Base-by-base conservation (phyloP, 2,113 vertebrate genomes). In the Gavialis gangeticus region DNA sequence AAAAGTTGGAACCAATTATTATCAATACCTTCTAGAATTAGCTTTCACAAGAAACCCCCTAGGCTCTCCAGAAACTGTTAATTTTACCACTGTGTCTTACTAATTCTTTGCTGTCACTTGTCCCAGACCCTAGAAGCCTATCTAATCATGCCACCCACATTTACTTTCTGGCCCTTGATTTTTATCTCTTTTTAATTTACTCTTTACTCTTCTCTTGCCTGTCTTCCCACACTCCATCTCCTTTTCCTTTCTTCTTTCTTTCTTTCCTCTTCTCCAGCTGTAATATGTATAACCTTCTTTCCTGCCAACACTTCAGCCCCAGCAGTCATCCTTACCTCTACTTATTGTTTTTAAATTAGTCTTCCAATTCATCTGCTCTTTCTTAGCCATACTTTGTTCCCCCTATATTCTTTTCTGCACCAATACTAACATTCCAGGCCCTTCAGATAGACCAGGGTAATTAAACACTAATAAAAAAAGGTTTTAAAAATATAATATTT, bases 401-500 rank as follows among this genome's bases (percentile, higher is more conserved):
- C 86, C 27, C 67, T 4, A 14, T 5, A 30, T 34, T 63, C 79
- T 73, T 34, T 77, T 80, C 67, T 76, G 56, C 18, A 22, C 25
- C 0, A 3, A 82, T 0, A 12, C 25, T 28, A 93, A 79, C 13
- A 5, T 19, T 19, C 54, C 79, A 56, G 21, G 75, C 16, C 69
- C 18, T 66, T 62, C 79, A 88, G 71, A 88, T 24, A 71, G 46
- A 75, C 54, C 54, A 64, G 69, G 66, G 18, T 21, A n/a, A 90
- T 81, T 71, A 90, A 93, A 90, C 12, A 81, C 88, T 82, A 90
- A 69, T 11, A 80, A 92, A 85, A 13, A 3, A 59, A 84, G 78
- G 27, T 80, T 92, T 94, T 82, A 88, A 94, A 79, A 12, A 64
- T 81, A 73, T 19, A 86, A 71, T 46, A 92, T 87, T 87, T 81